These are phyloP conservation scores for Elgaria multicarinata DNA, from an alignment of 2,113 vertebrate genomes.

Conservation along the genomic window DNA sequence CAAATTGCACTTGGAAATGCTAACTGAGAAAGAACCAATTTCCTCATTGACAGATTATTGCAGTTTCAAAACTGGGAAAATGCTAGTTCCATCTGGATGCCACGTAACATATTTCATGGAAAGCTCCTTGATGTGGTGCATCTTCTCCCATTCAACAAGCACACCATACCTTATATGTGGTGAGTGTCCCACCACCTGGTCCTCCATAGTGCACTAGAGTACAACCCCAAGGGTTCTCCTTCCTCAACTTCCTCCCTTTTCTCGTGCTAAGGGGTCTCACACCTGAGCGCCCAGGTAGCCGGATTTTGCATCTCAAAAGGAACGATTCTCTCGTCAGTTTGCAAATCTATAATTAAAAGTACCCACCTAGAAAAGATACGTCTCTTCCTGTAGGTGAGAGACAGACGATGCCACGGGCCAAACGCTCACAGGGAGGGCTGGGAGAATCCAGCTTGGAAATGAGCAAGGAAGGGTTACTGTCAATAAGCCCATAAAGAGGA, in stretches of 20 bases:
- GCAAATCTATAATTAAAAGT: slow-evolving; percentile 27
- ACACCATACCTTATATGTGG: not conserved
- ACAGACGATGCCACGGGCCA: not conserved
- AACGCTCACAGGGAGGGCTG: not conserved
- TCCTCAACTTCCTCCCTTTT: not conserved
- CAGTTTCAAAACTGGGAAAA: not conserved
- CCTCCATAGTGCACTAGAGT: not conserved
- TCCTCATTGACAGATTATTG: not conserved
- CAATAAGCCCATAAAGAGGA: not conserved
- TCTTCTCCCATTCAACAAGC: not conserved
- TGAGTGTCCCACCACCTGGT: not conserved
- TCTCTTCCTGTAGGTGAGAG: slow-evolving; percentile 2
- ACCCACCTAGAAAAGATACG: slow-evolving; percentile 1
- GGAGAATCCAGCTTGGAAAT: not conserved
- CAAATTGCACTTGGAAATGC: not conserved
- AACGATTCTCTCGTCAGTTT: not conserved
- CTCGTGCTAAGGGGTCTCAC: not conserved
- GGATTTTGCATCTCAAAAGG: not conserved
- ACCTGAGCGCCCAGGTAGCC: not conserved
- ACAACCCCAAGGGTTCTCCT: not conserved
- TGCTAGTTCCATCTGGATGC: no score
- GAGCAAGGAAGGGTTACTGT: not conserved
- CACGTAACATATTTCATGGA: no score
- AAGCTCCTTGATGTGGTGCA: not conserved
- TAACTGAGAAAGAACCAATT: not conserved